Evolutionary conservation across 2,888 invertebrate genomes (phyloP), one percentile per base, ranked within the genome.

Genomic region (Sinelater perroti): DNA sequence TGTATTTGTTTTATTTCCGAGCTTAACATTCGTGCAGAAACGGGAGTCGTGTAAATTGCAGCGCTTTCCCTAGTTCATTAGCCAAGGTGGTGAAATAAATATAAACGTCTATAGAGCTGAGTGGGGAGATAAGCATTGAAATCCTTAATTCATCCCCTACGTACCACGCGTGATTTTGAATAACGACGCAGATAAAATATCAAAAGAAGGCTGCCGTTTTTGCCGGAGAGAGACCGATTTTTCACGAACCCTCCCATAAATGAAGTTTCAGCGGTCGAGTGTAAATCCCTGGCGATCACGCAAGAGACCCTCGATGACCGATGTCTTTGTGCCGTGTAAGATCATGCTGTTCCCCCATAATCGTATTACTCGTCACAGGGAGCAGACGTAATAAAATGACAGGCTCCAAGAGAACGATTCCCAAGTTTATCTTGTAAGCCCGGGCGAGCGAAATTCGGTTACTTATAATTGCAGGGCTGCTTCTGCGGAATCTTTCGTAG

Each of bases 361-460:
- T 56, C 56, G 56, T 30, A 50, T 56, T 56, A 50, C 56, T 50
- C 17, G 42, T 50, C 56, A 50, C 44, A 54, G 21, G 35, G 46
- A 56, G 50, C 40, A 49, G 40, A 56, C 56, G 33, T 56, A 56
- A 56, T 56, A 56, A 56, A 56, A 56, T 56, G 49, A 56, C 31
- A 26, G 36, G 35, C 26, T 50, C 24, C 35, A 18, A n/a, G 28
- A 49, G 47, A 55, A 55, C 24, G 45, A 46, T 53, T 45, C 20
- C n/a, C 20, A 30, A 53, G 45, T 45, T 45, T 40, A 42, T 51
- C 30, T 16, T 35, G 31, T 42, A 40, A 40, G 40, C 24, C 21
- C 18, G 28, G 17, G 44, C 44, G 18, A 45, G 8, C 14, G 30
- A 45, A 45, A 45, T 45, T 30, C 44, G 30, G 30, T 45, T 45